These are phyloP conservation scores for Lasioglossum zephyrum DNA, from an alignment of 2,888 invertebrate species.

Conservation along the genomic window DNA sequence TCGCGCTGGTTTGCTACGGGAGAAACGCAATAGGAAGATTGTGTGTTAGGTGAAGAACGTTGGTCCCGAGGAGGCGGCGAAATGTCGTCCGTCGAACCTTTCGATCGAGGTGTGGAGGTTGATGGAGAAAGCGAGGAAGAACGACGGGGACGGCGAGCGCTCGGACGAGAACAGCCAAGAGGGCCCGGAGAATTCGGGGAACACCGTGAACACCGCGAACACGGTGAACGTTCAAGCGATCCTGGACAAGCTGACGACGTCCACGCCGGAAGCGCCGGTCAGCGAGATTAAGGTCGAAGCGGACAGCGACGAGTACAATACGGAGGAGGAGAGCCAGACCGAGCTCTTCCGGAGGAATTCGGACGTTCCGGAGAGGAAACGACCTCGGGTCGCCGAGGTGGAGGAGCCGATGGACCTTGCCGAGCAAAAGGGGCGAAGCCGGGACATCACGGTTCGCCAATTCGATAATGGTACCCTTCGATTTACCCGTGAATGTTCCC, in stretches of 20 bases:
- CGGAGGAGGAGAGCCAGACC: slow-evolving; percentile 54
- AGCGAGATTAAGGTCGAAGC: slow-evolving; percentile 71
- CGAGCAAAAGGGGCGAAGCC: slow-evolving; percentile 51
- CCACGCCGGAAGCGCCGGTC: slow-evolving; percentile 49
- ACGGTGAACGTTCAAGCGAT: slow-evolving; percentile 61
- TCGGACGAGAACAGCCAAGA: slow-evolving; percentile 72
- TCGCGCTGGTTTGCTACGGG: background rate
- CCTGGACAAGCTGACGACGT: slow-evolving; percentile 64
- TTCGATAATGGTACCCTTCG: background rate
- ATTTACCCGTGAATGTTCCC: background rate
- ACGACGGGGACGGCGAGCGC: slow-evolving; percentile 66
- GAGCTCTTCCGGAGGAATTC: slow-evolving; percentile 26
- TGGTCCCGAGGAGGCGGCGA: slow-evolving; percentile 73
- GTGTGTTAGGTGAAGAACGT: slow-evolving; percentile 52
- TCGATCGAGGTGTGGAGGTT: slow-evolving; percentile 76
- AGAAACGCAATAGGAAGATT: background rate
- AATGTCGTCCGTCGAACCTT: slow-evolving; percentile 74
- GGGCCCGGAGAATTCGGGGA: background rate
- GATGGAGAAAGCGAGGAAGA: slow-evolving; percentile 68
- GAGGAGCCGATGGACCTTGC: slow-evolving; percentile 59
- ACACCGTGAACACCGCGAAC: slow-evolving; percentile 53
- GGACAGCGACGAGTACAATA: slow-evolving; percentile 59
- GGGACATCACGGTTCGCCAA: background rate
- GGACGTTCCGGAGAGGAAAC: background rate
- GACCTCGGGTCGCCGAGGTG: slow-evolving; percentile 30